These are phyloP conservation scores for Drosophila repleta DNA, from an alignment of 1,140 invertebrate genomes.

Conservation along the genomic window DNA sequence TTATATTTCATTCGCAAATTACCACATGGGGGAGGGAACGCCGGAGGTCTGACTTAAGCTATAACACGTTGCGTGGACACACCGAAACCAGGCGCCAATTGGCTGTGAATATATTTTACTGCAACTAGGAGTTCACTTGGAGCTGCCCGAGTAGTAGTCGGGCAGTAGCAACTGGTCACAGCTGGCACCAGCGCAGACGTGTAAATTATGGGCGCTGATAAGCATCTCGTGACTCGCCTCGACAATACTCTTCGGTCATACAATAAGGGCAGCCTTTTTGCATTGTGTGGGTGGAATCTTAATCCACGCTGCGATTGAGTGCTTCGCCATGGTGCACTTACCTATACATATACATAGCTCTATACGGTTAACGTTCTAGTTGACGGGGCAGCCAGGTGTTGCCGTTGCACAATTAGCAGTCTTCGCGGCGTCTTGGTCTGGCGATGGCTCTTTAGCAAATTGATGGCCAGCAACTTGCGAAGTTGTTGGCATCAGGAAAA, in stretches of 20 bases:
- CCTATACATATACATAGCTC: not conserved
- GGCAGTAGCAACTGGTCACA: constrained; percentile 35
- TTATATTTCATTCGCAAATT: constrained; percentile 32
- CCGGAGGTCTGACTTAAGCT: constrained; percentile 18
- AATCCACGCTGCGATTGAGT: constrained; percentile 10
- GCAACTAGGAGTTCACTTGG: constrained; percentile 19
- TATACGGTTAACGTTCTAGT: not conserved
- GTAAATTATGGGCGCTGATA: constrained; percentile 59
- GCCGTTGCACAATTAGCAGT: constrained; percentile 36
- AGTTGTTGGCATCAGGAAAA: constrained; percentile 3
- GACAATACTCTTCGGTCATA: constrained; percentile 9
- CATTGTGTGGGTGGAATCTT: constrained; percentile 32
- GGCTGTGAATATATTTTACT: constrained; percentile 30
- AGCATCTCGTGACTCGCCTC: constrained; percentile 21
- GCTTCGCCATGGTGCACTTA: constrained; percentile 3
- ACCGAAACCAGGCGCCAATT: constrained; percentile 43
- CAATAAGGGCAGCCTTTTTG: constrained; percentile 10
- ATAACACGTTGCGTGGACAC: constrained; percentile 31
- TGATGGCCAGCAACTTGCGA: constrained; percentile 12
- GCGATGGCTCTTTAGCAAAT: constrained; percentile 25
- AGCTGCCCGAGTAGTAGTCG: not conserved
- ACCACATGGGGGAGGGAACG: constrained; percentile 33
- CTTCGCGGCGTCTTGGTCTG: constrained; percentile 10
- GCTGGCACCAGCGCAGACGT: constrained; percentile 42
- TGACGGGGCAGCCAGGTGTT: constrained; percentile 21